Evolutionary conservation across 1,140 invertebrate species (phyloP).

Genomic region (Colletes latitarsis): DNA sequence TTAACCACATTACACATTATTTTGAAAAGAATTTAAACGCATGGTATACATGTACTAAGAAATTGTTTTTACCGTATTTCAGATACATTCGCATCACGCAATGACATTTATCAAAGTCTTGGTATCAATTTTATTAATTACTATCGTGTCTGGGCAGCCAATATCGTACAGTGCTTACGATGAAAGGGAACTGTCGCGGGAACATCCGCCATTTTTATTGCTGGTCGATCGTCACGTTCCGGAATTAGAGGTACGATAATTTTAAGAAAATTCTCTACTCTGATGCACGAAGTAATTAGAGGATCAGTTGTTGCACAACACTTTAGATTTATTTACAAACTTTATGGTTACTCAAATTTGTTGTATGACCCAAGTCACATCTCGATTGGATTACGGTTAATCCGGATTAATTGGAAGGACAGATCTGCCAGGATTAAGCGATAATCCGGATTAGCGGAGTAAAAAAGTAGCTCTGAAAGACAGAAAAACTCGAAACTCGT

Average conservation of each 20-base stretch:
- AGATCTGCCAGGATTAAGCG: too few relatives aligned
- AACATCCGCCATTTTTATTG: conserved; percentile 56
- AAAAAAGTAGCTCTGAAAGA: too few relatives aligned
- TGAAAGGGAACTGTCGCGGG: conserved; percentile 52
- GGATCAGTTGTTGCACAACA: too few relatives aligned
- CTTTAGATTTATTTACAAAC: too few relatives aligned
- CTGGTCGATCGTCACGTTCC: conserved; percentile 57
- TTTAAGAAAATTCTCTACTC: not conserved
- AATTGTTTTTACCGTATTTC: conserved; percentile 22
- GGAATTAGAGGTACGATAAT: conserved; percentile 59
- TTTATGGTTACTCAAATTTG: too few relatives aligned
- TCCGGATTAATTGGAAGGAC: too few relatives aligned
- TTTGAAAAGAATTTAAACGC: not conserved
- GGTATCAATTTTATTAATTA: conserved; percentile 59
- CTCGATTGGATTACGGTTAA: too few relatives aligned
- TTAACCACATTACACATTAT: too few relatives aligned
- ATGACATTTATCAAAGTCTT: conserved; percentile 64
- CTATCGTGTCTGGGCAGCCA: conserved; percentile 48
- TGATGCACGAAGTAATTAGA: too few relatives aligned
- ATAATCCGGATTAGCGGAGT: too few relatives aligned
- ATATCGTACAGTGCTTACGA: conserved; percentile 47
- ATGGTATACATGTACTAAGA: not conserved
- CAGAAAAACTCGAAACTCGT: too few relatives aligned
- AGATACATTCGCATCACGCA: conserved; percentile 45
- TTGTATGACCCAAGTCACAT: too few relatives aligned